These are phyloP conservation scores for Mareca penelope DNA, from an alignment of 2,797 vertebrate species.

Conservation along the genomic window DNA sequence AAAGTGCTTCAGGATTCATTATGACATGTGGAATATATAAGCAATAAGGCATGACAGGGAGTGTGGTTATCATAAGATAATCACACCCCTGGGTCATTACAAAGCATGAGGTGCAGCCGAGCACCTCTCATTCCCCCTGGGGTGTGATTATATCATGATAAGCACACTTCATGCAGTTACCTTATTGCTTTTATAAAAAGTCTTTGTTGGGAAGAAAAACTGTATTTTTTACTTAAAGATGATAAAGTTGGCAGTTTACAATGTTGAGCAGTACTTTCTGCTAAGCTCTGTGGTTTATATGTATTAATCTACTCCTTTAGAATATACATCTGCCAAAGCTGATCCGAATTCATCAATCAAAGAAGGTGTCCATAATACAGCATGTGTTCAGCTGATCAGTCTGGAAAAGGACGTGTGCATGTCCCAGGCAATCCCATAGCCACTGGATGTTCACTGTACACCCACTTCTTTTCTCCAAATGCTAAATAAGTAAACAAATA, in stretches of 20 bases:
- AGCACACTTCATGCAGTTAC: slow-evolving; percentile 74
- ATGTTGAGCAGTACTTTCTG: slow-evolving; percentile 66
- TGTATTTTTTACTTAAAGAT: slow-evolving; percentile 73
- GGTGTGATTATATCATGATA: slow-evolving; percentile 78
- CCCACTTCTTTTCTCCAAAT: background rate
- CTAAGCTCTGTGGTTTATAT: slow-evolving; percentile 53
- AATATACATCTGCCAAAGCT: slow-evolving; percentile 46
- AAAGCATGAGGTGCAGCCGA: slow-evolving; percentile 76
- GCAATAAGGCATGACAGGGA: slow-evolving; percentile 82
- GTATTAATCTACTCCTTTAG: slow-evolving; percentile 55
- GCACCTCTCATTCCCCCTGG: slow-evolving; percentile 77
- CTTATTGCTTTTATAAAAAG: slow-evolving; percentile 78
- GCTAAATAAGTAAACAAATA: too few relatives aligned
- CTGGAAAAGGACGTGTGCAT: background rate
- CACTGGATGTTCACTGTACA: background rate
- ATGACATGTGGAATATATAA: slow-evolving; percentile 81
- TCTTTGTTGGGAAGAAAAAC: slow-evolving; percentile 76
- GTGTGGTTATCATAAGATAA: slow-evolving; percentile 81
- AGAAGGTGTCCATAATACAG: slow-evolving; percentile 31
- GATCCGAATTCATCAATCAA: slow-evolving; percentile 59
- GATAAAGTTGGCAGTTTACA: slow-evolving; percentile 75
- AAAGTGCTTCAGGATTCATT: slow-evolving; percentile 82
- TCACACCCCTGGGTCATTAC: slow-evolving; percentile 84
- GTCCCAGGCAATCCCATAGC: slow-evolving; percentile 1
- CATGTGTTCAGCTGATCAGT: slow-evolving; percentile 35